phyloP scores from a whole-genome alignment of 2,888 invertebrate species.

The Drosophila maculinotata region DNA sequence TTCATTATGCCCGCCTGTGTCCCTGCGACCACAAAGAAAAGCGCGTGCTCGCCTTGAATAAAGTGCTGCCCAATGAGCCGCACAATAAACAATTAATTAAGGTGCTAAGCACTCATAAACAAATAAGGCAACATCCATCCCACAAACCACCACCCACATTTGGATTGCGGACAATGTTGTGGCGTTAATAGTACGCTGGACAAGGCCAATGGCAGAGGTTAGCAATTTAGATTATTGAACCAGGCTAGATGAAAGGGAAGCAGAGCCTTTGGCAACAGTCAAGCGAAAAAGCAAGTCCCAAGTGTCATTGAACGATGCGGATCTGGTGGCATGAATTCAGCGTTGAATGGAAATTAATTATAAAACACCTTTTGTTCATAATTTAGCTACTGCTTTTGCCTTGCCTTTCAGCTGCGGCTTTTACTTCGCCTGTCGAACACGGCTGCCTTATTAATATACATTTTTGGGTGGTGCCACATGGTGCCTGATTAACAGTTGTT shows the following conservation, averaged over 20 bases:
- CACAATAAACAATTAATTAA: slow-evolving; percentile 71
- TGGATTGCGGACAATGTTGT: background rate
- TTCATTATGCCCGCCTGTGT: slow-evolving; percentile 11
- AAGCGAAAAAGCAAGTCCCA: slow-evolving; percentile 2
- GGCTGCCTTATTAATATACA: slow-evolving; percentile 48
- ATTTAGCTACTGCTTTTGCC: slow-evolving; percentile 43
- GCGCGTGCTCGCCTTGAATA: slow-evolving; percentile 14
- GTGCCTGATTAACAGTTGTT: slow-evolving; percentile 38
- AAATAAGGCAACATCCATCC: slow-evolving; percentile 37
- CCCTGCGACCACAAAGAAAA: slow-evolving; percentile 2
- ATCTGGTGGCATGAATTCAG: slow-evolving; percentile 14
- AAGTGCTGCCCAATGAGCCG: slow-evolving; percentile 52
- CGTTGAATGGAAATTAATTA: slow-evolving; percentile 62
- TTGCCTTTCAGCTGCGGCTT: background rate
- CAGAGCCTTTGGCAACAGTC: slow-evolving; percentile 3
- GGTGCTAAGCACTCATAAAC: slow-evolving; percentile 47
- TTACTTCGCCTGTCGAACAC: slow-evolving; percentile 22
- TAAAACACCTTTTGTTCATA: slow-evolving; percentile 63
- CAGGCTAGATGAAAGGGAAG: background rate
- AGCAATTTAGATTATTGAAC: slow-evolving; percentile 19
- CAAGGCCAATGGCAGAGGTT: slow-evolving; percentile 1
- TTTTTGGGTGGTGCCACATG: slow-evolving; percentile 25
- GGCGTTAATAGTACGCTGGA: no score
- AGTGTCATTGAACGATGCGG: slow-evolving; percentile 51
- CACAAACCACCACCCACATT: background rate